Evolutionary conservation across 2,888 invertebrate genomes (phyloP).

Genomic region (Tetranychus piercei): DNA sequence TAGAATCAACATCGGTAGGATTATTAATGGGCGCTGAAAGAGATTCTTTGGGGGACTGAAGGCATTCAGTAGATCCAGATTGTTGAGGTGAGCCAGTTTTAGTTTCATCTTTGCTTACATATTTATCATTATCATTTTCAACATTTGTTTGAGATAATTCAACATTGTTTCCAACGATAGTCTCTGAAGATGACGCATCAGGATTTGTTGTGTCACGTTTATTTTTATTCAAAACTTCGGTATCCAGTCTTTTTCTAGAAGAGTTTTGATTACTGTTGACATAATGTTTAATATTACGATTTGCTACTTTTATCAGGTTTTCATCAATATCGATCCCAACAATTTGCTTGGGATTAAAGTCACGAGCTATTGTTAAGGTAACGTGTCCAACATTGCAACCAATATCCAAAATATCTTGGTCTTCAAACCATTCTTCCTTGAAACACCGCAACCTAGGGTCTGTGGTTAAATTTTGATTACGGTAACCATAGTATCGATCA

Average conservation of each 20-base stretch:
- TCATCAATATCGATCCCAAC: slow-evolving; percentile 86
- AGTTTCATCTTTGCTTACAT: too few species aligned
- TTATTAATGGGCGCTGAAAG: too few species aligned
- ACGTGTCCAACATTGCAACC: slow-evolving; percentile 95
- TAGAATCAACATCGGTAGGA: too few species aligned
- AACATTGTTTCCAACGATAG: too few species aligned
- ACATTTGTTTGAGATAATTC: too few species aligned
- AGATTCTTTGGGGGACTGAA: too few species aligned
- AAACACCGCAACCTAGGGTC: slow-evolving; percentile 70
- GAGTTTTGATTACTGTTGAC: slow-evolving; percentile 22
- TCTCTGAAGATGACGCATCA: too few species aligned
- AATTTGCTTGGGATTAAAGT: slow-evolving; percentile 62
- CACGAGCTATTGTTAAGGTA: slow-evolving; percentile 68
- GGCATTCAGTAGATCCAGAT: too few species aligned
- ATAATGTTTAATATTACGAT: slow-evolving; percentile 44
- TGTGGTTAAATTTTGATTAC: slow-evolving; percentile 44
- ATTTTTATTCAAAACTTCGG: background rate
- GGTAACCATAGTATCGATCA: slow-evolving; percentile 85
- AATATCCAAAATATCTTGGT: slow-evolving; percentile 81
- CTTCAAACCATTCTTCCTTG: slow-evolving; percentile 60
- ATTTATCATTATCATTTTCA: too few species aligned
- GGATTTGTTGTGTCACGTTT: background rate
- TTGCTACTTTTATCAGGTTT: slow-evolving; percentile 55
- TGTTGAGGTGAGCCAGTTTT: too few species aligned
- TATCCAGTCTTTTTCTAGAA: background rate